Evolutionary conservation across 2,113 vertebrate species (phyloP).

Genomic region (Vulpes lagopus): DNA sequence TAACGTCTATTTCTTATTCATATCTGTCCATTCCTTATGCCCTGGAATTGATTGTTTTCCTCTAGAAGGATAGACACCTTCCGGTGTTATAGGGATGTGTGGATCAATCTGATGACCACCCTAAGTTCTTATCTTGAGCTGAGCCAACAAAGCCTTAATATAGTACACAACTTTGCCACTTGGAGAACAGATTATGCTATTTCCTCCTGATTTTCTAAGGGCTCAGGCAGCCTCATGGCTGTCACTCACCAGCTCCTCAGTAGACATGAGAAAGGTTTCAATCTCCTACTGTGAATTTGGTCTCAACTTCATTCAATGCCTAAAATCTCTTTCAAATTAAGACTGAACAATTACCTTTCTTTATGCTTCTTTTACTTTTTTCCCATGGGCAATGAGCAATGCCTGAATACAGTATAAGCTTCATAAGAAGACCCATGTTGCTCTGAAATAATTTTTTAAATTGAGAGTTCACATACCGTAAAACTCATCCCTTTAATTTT

Average conservation of each 20-base stretch:
- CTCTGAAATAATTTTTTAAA: neutral
- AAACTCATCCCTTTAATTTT: neutral
- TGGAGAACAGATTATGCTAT: neutral
- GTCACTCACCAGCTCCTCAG: neutral
- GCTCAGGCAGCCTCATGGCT: neutral
- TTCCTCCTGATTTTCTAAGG: neutral
- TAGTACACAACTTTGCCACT: neutral
- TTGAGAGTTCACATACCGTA: neutral
- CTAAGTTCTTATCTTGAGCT: neutral
- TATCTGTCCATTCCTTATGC: neutral
- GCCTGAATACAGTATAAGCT: neutral
- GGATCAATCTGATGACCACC: neutral
- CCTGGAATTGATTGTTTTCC: neutral
- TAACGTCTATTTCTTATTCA: neutral
- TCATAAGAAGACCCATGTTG: neutral
- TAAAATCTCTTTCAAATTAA: slow-evolving; percentile 26
- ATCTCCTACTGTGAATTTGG: neutral
- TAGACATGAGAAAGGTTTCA: neutral
- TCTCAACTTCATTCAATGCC: neutral
- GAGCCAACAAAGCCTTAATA: neutral
- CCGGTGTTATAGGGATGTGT: too few species aligned
- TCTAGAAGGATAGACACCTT: neutral
- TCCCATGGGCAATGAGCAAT: neutral
- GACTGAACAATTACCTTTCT: neutral
- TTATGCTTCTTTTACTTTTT: slow-evolving; percentile 6